Percentiles rank a stretch among this genome's conserved stretches.
phyloP scores from a whole-genome alignment of 2,113 vertebrate species.

The Apus apus region DNA sequence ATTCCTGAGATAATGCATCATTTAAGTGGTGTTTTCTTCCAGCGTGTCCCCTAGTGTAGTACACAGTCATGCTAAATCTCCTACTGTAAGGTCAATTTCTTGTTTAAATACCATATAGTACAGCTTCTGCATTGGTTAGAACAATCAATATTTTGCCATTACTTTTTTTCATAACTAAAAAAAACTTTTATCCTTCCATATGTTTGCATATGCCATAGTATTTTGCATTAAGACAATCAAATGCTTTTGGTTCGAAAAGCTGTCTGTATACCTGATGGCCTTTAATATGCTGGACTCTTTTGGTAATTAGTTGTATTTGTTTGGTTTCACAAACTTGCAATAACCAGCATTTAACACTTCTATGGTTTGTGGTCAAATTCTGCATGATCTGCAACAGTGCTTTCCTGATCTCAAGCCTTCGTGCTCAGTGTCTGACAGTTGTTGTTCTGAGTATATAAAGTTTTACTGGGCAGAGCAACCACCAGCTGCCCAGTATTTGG shows the following conservation, averaged over 20 bases:
- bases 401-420: neutral
- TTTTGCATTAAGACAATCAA: neutral
- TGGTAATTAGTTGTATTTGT: neutral
- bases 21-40: neutral
- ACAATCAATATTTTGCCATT: neutral
- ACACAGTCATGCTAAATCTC: neutral
- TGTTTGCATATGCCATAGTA: neutral
- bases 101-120: neutral
- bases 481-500: neutral
- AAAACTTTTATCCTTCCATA: neutral
- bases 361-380: neutral
- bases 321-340: neutral
- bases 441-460: neutral
- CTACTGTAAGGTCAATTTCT: neutral
- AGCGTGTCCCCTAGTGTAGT: neutral
- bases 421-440: neutral
- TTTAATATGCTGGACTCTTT: neutral
- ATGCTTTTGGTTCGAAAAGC: neutral
- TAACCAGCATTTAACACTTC: neutral
- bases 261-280: neutral
- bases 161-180: neutral
- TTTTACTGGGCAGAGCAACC: neutral
- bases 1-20: neutral
- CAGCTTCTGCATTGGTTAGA: neutral
- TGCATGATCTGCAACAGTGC: fast-evolving